Percentiles rank a stretch among this genome's conserved stretches.
phyloP scores from a whole-genome alignment of 2,113 vertebrate species.

The Leptodactylus fuscus region DNA sequence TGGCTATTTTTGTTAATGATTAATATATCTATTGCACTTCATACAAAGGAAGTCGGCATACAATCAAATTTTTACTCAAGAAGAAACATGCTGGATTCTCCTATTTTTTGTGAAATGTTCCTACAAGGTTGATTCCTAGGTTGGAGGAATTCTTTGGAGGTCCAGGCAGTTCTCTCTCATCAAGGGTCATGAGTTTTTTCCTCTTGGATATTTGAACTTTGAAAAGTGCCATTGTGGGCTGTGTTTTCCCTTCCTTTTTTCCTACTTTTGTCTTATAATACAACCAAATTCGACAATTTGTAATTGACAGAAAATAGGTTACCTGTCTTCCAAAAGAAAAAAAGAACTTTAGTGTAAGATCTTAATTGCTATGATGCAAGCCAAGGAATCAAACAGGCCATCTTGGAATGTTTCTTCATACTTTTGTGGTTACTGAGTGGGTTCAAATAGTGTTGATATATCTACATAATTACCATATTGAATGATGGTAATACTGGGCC shows the following conservation, averaged over 20 bases:
- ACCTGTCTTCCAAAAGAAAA: not conserved
- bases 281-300: not conserved
- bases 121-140: too few species aligned
- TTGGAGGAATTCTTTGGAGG: too few species aligned
- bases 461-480: slow-evolving; percentile 8
- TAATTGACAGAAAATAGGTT: slow-evolving; percentile 2
- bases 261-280: too few species aligned
- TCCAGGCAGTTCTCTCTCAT: too few species aligned
- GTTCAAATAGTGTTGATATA: slow-evolving; percentile 18
- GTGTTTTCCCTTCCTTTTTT: too few species aligned
- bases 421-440: slow-evolving; percentile 1
- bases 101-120: too few species aligned
- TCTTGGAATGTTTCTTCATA: not conserved
- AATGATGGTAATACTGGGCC: not conserved
- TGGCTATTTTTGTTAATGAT: not conserved
- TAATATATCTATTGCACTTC: not conserved
- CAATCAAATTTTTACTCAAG: too few species aligned
- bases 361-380: not conserved
- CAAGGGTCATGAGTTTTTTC: too few species aligned
- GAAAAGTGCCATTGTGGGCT: too few species aligned
- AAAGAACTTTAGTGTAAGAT: not conserved
- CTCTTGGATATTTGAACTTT: too few species aligned
- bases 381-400: not conserved
- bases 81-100: too few species aligned
- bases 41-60: not conserved